Evolutionary conservation across 2,113 vertebrate genomes (phyloP).

Genomic region (Syngnathus floridae): DNA sequence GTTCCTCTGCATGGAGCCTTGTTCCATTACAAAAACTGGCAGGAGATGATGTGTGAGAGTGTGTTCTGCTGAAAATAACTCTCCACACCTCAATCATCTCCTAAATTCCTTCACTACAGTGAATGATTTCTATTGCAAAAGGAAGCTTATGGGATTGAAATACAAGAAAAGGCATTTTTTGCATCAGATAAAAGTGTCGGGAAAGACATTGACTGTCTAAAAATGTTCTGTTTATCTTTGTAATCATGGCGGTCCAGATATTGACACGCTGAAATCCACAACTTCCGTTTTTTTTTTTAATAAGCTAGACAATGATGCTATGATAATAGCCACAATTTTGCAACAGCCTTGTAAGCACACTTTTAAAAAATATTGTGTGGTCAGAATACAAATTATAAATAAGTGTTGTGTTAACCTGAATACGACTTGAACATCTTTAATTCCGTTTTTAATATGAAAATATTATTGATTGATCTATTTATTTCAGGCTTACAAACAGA

Average conservation of each 20-base stretch:
- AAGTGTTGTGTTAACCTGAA: neutral
- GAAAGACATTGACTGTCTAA: neutral
- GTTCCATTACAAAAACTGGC: constrained; percentile 48
- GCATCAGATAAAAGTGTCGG: constrained; percentile 11
- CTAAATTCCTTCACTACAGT: constrained; percentile 38
- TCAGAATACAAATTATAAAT: constrained; percentile 55
- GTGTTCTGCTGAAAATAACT: constrained; percentile 36
- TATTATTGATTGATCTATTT: no score
- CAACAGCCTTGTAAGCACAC: constrained; percentile 26
- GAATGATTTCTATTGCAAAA: constrained; percentile 24
- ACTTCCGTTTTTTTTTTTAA: constrained; percentile 48
- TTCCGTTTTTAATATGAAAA: neutral
- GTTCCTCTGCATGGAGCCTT: constrained; percentile 39
- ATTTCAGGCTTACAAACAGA: no score
- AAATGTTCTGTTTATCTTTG: neutral
- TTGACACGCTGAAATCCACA: constrained; percentile 2
- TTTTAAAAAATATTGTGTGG: constrained; percentile 15
- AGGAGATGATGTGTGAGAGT: constrained; percentile 41
- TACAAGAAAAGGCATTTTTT: constrained; percentile 22
- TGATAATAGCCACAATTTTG: constrained; percentile 61
- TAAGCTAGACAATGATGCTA: constrained; percentile 39
- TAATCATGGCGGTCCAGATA: neutral
- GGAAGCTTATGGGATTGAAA: constrained; percentile 35
- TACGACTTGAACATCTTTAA: neutral
- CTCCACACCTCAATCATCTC: constrained; percentile 49